phyloP scores from a whole-genome alignment of 2,113 vertebrate species.

The Xiphophorus couchianus region DNA sequence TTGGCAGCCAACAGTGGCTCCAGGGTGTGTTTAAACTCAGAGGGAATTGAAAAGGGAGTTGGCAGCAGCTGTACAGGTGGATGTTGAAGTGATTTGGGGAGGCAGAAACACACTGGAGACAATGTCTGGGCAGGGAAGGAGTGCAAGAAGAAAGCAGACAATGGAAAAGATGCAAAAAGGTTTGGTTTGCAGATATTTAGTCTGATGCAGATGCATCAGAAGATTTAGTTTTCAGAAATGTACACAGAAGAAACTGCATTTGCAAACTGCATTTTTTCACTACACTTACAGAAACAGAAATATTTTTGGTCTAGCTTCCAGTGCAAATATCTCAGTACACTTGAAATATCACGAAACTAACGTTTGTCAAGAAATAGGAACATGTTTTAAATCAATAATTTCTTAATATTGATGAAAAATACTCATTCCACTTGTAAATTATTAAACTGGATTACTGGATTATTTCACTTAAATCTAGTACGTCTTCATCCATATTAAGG shows the following conservation, averaged over 20 bases:
- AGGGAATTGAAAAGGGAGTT: background rate
- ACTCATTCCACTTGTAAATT: too few species aligned
- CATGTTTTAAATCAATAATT: too few species aligned
- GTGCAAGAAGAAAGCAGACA: background rate
- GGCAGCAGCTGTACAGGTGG: constrained; percentile 17
- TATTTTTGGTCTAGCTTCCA: too few species aligned
- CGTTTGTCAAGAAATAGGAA: too few species aligned
- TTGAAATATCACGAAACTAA: too few species aligned
- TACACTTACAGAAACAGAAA: too few species aligned
- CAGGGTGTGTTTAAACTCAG: background rate
- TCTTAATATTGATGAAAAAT: too few species aligned
- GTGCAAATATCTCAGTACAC: too few species aligned
- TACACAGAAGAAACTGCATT: background rate
- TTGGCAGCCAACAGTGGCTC: constrained; percentile 5
- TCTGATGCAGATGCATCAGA: background rate
- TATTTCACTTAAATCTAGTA: too few species aligned
- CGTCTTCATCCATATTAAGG: too few species aligned
- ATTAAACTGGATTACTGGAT: too few species aligned
- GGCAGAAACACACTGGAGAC: background rate
- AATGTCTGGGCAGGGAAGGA: background rate
- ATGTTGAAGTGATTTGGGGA: constrained; percentile 16
- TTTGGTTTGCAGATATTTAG: background rate
- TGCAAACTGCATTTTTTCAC: background rate
- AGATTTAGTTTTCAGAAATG: background rate
- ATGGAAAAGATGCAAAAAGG: background rate